phyloP scores from a whole-genome alignment of 2,113 vertebrate species.

The Bungarus multicinctus region DNA sequence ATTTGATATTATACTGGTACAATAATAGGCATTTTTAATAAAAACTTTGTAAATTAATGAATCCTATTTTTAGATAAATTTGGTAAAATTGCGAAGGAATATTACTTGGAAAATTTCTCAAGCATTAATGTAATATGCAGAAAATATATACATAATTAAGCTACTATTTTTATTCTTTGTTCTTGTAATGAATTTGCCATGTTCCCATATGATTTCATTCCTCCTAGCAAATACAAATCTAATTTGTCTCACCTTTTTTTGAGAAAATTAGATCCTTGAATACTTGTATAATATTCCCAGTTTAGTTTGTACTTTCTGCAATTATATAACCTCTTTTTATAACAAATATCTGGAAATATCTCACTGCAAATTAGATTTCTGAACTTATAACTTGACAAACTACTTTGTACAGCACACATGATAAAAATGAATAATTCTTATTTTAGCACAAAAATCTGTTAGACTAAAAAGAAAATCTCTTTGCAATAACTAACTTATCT shows the following conservation, averaged over 20 bases:
- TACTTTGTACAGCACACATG: not conserved
- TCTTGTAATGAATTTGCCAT: not conserved
- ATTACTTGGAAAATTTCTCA: not conserved
- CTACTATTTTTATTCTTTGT: not conserved
- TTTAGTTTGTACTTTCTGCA: conserved; percentile 10
- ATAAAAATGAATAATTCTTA: conserved; percentile 12
- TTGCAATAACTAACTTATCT: not conserved
- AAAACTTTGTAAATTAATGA: not conserved
- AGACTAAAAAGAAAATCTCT: not conserved
- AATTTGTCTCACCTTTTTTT: conserved; percentile 25
- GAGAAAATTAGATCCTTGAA: not conserved
- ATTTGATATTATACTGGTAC: not conserved
- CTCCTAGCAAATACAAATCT: not conserved
- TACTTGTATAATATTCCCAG: not conserved
- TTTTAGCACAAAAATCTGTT: not conserved
- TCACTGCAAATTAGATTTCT: conserved; percentile 18
- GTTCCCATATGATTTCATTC: not conserved
- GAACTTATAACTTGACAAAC: not conserved
- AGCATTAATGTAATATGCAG: not conserved
- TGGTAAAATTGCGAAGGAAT: not conserved
- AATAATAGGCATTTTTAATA: not conserved
- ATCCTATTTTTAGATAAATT: not conserved
- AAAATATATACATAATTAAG: not conserved
- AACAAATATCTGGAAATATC: not conserved
- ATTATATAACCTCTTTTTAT: not conserved